phyloP scores from a whole-genome alignment of 2,888 invertebrate species.

The Meta bourneti region DNA sequence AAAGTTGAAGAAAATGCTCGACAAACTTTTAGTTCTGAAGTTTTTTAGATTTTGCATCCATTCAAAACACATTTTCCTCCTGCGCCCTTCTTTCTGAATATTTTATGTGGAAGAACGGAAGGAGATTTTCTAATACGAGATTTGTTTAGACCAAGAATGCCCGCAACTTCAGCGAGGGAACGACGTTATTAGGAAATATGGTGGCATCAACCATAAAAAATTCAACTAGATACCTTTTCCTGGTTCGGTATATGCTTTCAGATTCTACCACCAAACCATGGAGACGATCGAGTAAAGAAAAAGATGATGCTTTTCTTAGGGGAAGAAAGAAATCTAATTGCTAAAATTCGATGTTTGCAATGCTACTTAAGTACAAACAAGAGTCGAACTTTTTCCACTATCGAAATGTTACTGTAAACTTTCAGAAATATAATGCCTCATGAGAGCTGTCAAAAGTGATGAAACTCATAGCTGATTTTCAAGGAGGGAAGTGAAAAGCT shows the following conservation, averaged over 20 bases:
- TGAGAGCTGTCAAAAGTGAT: not conserved
- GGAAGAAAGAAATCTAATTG: not conserved
- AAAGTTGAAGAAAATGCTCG: not conserved
- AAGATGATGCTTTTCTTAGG: not conserved
- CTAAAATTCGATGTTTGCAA: not conserved
- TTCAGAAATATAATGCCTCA: not conserved
- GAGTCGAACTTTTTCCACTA: not conserved
- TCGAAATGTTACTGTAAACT: not conserved
- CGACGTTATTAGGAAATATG: slow-evolving; percentile 39
- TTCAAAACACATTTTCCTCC: slow-evolving; percentile 40
- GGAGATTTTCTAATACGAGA: slow-evolving; percentile 38
- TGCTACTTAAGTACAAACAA: not conserved
- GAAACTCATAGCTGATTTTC: not conserved
- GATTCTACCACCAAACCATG: not conserved
- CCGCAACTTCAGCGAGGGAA: slow-evolving; percentile 8
- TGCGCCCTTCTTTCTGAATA: slow-evolving; percentile 34
- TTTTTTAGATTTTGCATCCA: slow-evolving; percentile 13
- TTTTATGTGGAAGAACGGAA: slow-evolving; percentile 33
- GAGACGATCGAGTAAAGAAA: not conserved
- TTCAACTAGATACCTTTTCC: slow-evolving; percentile 22
- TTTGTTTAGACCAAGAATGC: slow-evolving; percentile 40
- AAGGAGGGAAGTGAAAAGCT: not conserved
- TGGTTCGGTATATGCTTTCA: slow-evolving; percentile 31
- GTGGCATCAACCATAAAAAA: slow-evolving; percentile 40
- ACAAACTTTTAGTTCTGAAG: not conserved